phyloP scores from a whole-genome alignment of 1,140 invertebrate genomes.

The Hestina assimilis region DNA sequence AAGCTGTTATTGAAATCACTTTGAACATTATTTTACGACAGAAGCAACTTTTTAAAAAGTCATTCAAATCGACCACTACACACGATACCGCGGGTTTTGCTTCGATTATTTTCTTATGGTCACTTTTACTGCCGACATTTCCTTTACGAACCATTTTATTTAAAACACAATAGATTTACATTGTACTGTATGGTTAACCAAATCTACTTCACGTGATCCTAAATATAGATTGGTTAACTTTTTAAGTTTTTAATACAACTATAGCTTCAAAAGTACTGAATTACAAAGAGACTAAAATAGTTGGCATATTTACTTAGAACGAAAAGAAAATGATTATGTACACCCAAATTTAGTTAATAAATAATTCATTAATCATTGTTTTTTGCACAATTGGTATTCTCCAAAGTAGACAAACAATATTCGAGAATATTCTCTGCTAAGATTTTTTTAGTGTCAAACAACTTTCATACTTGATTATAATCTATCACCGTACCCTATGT shows the following conservation, averaged over 20 bases:
- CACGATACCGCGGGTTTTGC: conserved; percentile 8
- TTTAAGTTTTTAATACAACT: background rate
- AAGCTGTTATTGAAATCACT: conserved; percentile 23
- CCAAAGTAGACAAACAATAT: too few species aligned
- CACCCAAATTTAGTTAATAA: too few species aligned
- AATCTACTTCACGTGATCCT: background rate
- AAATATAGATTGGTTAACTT: background rate
- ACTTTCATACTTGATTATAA: too few species aligned
- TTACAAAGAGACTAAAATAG: too few species aligned
- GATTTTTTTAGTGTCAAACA: too few species aligned
- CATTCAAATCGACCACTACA: conserved; percentile 25
- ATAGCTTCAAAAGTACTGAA: background rate
- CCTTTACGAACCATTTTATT: conserved; percentile 5
- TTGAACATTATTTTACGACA: conserved; percentile 29
- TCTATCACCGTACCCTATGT: too few species aligned
- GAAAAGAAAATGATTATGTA: too few species aligned
- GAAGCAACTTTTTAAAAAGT: conserved; percentile 38
- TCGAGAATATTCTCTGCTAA: too few species aligned
- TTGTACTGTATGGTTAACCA: conserved; percentile 8
- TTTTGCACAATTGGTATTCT: too few species aligned
- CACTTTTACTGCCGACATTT: conserved; percentile 2
- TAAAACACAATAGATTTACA: conserved; percentile 10
- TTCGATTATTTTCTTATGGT: conserved; percentile 32
- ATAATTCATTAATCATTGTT: too few species aligned
- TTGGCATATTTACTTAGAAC: too few species aligned